phyloP scores from a whole-genome alignment of 2,113 vertebrate genomes.

The Nothoprocta perdicaria region DNA sequence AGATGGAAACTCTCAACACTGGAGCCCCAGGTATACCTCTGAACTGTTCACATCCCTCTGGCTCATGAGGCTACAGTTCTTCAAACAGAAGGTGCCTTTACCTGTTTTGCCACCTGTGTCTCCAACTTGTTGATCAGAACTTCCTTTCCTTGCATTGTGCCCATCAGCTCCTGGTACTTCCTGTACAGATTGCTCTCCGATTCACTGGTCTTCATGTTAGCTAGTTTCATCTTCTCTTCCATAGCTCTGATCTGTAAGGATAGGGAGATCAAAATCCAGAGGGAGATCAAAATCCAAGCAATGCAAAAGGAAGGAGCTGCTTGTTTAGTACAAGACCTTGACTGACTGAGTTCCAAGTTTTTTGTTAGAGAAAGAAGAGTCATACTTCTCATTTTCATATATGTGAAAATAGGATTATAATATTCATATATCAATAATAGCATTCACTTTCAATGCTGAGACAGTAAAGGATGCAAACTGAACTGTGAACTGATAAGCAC shows the following conservation, averaged over 20 bases:
- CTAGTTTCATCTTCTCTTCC: slow-evolving; percentile 87
- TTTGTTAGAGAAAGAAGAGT: not conserved
- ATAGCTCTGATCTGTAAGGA: slow-evolving; percentile 82
- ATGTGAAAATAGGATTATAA: not conserved
- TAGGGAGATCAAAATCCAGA: not conserved
- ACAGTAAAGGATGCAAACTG: not conserved
- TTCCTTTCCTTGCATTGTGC: slow-evolving; percentile 83
- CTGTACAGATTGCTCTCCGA: slow-evolving; percentile 80
- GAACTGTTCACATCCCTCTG: not conserved
- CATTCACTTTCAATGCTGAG: not conserved
- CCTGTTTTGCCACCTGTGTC: slow-evolving; percentile 87
- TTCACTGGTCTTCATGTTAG: slow-evolving; percentile 80
- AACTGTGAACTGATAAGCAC: not conserved
- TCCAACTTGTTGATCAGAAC: slow-evolving; percentile 82
- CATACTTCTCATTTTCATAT: not conserved
- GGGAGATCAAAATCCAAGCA: not conserved
- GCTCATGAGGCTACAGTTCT: not conserved
- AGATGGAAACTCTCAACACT: not conserved
- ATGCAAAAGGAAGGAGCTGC: not conserved
- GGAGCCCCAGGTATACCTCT: not conserved
- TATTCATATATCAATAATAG: not conserved
- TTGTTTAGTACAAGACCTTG: not conserved
- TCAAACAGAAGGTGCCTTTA: slow-evolving; percentile 32
- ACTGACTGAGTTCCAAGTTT: not conserved
- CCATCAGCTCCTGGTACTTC: slow-evolving; percentile 83